Evolutionary conservation across 2,113 vertebrate genomes (phyloP).

Genomic region (Reinhardtius hippoglossoides): DNA sequence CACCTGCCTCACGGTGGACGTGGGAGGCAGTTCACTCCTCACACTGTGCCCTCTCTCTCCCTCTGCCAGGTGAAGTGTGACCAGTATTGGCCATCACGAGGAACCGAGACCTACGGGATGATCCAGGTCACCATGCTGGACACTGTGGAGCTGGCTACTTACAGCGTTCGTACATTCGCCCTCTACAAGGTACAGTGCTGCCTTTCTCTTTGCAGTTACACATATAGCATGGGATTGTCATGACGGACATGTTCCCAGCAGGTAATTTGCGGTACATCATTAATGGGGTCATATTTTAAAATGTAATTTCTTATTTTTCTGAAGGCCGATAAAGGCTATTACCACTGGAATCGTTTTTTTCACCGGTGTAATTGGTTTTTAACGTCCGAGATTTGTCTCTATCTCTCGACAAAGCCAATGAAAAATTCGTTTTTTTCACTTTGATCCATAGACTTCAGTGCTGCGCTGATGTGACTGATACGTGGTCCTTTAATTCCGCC

Average conservation of each 20-base stretch:
- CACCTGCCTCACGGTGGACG: slow-evolving; percentile 24
- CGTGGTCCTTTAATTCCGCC: slow-evolving; percentile 50
- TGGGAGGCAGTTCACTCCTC: slow-evolving; percentile 36
- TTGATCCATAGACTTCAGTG: slow-evolving; percentile 41
- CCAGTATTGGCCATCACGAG: slow-evolving; percentile 94
- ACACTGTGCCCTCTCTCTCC: slow-evolving; percentile 41
- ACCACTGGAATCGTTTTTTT: slow-evolving; percentile 33
- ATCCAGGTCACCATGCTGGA: slow-evolving; percentile 95
- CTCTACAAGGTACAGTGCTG: slow-evolving; percentile 89
- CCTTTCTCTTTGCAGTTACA: slow-evolving; percentile 32
- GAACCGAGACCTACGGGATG: slow-evolving; percentile 93
- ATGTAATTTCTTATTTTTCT: slow-evolving; percentile 51
- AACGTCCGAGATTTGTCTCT: slow-evolving; percentile 49
- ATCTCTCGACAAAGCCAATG: slow-evolving; percentile 28
- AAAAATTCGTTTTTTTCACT: slow-evolving; percentile 34
- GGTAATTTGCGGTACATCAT: slow-evolving; percentile 32
- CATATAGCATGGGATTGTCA: background rate
- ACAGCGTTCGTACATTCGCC: slow-evolving; percentile 92
- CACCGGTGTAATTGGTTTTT: slow-evolving; percentile 54
- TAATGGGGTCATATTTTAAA: slow-evolving; percentile 35
- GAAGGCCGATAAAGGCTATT: slow-evolving; percentile 50
- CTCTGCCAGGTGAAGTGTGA: slow-evolving; percentile 92
- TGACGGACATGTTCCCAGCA: slow-evolving; percentile 21
- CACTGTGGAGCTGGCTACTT: slow-evolving; percentile 93
- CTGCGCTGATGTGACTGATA: slow-evolving; percentile 39